A percentile compares a stretch with the other conserved stretches of the same genome.
Evolutionary conservation across 2,797 vertebrate species (phyloP).

Genomic region (Pangasius krempfi): DNA sequence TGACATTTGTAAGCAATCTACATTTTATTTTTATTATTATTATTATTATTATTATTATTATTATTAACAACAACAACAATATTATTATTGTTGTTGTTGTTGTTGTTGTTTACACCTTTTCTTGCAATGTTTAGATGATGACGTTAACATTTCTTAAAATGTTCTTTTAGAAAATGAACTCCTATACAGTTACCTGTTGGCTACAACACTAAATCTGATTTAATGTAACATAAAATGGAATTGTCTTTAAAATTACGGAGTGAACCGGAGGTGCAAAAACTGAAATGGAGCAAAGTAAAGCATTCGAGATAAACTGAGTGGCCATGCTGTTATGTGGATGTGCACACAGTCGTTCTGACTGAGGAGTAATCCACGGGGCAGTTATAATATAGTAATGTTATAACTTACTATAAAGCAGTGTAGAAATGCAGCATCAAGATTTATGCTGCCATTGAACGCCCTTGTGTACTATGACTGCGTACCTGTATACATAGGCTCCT

Average conservation of each 20-base stretch:
- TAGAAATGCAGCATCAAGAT: neutral
- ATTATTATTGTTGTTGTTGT: no score
- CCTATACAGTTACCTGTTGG: neutral
- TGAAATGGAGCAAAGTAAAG: neutral
- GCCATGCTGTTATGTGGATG: neutral
- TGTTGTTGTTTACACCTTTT: neutral
- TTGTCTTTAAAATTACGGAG: neutral
- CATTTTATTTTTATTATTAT: neutral
- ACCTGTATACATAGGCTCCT: neutral
- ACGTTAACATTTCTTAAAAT: neutral
- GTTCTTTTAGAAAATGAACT: neutral
- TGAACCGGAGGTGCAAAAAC: neutral
- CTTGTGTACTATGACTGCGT: neutral
- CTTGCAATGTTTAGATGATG: neutral
- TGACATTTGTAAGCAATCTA: neutral
- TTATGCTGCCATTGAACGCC: neutral
- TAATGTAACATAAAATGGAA: neutral
- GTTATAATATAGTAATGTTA: no score
- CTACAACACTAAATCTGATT: neutral
- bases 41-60: conserved; percentile 2
- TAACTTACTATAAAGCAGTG: no score
- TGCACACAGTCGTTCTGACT: neutral
- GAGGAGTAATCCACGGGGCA: neutral
- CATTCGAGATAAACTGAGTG: neutral
- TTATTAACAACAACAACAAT: neutral